Percentiles rank a stretch among this genome's conserved stretches.
These are phyloP conservation scores for Sitodiplosis mosellana DNA, from an alignment of 1,140 invertebrate genomes.

Conservation along the genomic window DNA sequence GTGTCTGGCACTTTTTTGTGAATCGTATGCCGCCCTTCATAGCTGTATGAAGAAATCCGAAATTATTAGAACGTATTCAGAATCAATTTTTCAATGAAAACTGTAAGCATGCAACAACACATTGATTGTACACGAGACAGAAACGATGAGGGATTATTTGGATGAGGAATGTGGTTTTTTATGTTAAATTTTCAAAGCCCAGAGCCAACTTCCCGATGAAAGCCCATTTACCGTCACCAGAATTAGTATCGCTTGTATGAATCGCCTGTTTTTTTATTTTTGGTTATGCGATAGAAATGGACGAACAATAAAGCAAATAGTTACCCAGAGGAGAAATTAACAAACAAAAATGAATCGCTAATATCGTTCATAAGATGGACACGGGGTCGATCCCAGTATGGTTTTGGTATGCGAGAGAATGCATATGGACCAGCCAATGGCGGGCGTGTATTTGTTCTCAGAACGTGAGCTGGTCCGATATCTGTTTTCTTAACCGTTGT, in stretches of 20 bases:
- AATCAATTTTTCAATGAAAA: no score
- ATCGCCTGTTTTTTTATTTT: neutral
- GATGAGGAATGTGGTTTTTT: no score
- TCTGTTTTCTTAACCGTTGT: conserved; percentile 22
- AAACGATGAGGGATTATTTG: neutral
- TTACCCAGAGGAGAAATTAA: conserved; percentile 62
- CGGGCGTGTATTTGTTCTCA: conserved; percentile 47
- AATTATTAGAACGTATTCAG: no score
- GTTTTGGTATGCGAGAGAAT: conserved; percentile 67
- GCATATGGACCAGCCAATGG: conserved; percentile 75
- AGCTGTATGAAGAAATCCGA: no score
- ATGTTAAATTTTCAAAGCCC: neutral
- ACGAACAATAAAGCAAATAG: conserved; percentile 6
- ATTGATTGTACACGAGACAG: neutral
- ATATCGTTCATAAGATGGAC: conserved; percentile 56
- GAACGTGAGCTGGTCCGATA: conserved; percentile 22
- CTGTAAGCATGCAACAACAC: no score
- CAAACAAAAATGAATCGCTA: conserved; percentile 66
- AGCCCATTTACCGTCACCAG: no score
- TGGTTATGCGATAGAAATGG: neutral
- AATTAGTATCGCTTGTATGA: neutral
- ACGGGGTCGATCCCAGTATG: conserved; percentile 57
- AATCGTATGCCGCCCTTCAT: conserved; percentile 25
- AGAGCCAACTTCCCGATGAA: neutral
- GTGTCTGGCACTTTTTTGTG: conserved; percentile 53